phyloP scores from a whole-genome alignment of 2,888 invertebrate species.

The Sinhomidia bicolor region DNA sequence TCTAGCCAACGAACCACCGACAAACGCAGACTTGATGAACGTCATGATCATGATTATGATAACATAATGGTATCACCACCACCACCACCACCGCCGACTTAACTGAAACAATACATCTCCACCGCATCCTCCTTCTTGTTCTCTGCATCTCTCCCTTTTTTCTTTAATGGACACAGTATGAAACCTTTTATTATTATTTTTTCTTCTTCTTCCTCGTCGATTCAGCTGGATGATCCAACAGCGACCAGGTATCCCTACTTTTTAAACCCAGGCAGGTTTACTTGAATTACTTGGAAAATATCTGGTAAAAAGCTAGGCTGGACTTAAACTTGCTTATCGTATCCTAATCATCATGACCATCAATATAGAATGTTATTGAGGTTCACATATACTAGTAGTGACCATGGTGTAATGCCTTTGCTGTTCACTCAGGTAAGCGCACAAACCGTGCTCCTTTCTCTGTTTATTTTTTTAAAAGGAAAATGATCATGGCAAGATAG shows the following conservation, averaged over 20 bases:
- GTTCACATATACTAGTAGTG: background rate
- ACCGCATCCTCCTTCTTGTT: background rate
- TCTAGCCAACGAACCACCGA: constrained; percentile 51
- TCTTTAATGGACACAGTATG: constrained; percentile 71
- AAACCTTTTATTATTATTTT: constrained; percentile 55
- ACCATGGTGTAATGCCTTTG: background rate
- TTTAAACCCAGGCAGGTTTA: no score
- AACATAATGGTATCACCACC: constrained; percentile 71
- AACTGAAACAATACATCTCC: constrained; percentile 54
- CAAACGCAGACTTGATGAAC: constrained; percentile 56
- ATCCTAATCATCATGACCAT: background rate
- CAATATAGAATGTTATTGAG: background rate
- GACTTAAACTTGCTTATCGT: background rate
- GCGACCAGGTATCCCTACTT: background rate
- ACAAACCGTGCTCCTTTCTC: background rate
- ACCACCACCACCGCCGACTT: constrained; percentile 42
- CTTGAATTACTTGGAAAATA: constrained; percentile 25
- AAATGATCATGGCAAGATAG: constrained; percentile 7
- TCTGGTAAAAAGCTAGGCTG: background rate
- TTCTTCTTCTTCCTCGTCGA: constrained; percentile 13
- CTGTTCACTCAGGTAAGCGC: constrained; percentile 11
- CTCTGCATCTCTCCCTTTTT: constrained; percentile 18
- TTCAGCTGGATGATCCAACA: constrained; percentile 2
- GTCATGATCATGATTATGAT: constrained; percentile 57
- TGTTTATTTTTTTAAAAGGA: background rate